Conservation (phyloP, 2,113 vertebrate genomes). For the Ariopsis seemanni region DNA sequence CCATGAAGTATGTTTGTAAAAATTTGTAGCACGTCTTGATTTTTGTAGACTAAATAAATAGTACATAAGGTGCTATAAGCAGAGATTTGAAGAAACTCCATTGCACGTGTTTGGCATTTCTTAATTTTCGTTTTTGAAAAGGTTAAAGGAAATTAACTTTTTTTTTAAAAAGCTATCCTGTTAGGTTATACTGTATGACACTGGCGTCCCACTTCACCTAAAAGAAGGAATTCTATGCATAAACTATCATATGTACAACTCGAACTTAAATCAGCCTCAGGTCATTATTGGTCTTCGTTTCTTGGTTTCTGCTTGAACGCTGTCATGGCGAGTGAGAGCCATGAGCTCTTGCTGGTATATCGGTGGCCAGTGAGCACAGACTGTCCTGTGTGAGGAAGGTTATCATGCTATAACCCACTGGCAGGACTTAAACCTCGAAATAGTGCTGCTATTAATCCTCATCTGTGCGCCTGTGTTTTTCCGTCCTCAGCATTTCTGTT, state of each 20-base stretch:
- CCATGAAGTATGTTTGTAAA: background rate
- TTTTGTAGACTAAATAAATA: background rate
- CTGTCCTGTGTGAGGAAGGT: slow-evolving; percentile 27
- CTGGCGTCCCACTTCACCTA: background rate
- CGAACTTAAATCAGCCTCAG: background rate
- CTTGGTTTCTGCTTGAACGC: background rate
- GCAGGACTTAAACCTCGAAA: slow-evolving; percentile 38
- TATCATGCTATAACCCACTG: slow-evolving; percentile 45
- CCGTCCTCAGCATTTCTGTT: slow-evolving; percentile 49
- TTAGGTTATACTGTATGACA: background rate
- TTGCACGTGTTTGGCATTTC: background rate
- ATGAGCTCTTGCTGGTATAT: background rate
- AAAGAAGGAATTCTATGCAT: background rate
- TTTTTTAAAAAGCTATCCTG: background rate
- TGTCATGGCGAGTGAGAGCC: background rate
- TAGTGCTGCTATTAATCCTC: slow-evolving; percentile 43
- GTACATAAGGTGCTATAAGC: background rate
- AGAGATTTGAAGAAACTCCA: background rate
- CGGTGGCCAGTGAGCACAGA: slow-evolving; percentile 2
- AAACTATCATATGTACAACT: background rate
- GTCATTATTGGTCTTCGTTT: no score
- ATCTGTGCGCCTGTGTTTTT: slow-evolving; percentile 14
- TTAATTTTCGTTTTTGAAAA: background rate
- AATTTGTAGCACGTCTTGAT: background rate
- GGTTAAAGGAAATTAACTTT: background rate